Evolutionary conservation across 2,888 invertebrate genomes (phyloP).

Genomic region (Scaptomyza caliginosa): DNA sequence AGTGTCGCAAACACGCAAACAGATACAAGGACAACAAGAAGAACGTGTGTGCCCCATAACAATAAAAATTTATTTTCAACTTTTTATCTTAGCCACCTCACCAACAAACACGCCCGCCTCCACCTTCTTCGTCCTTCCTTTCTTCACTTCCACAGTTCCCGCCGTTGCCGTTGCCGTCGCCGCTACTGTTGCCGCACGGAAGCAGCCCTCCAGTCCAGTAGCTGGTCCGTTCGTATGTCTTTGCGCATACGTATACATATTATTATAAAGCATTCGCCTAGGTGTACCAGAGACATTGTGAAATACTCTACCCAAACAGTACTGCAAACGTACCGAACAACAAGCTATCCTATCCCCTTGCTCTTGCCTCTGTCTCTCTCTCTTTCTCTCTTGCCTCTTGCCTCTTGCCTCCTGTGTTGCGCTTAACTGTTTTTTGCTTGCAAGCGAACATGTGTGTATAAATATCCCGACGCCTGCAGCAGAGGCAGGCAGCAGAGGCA

Average conservation of each 20-base stretch:
- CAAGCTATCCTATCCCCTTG: neutral
- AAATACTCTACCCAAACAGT: slow-evolving; percentile 19
- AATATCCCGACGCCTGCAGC: slow-evolving; percentile 66
- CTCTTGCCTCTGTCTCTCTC: neutral
- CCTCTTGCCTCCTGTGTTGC: slow-evolving; percentile 26
- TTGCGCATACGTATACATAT: slow-evolving; percentile 68
- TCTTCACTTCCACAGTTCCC: neutral
- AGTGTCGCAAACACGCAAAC: slow-evolving; percentile 78
- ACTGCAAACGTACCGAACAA: slow-evolving; percentile 19
- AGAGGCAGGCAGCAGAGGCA: slow-evolving; percentile 3
- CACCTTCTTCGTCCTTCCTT: neutral
- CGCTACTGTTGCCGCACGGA: no score
- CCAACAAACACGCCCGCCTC: slow-evolving; percentile 4
- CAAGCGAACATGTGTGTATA: slow-evolving; percentile 66
- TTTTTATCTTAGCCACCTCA: slow-evolving; percentile 63
- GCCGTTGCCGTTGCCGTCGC: no score
- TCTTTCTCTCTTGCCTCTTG: neutral
- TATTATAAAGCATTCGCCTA: slow-evolving; percentile 78
- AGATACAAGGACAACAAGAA: slow-evolving; percentile 75
- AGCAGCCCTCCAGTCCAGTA: slow-evolving; percentile 31
- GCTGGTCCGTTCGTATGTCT: slow-evolving; percentile 60
- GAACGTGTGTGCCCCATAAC: slow-evolving; percentile 76
- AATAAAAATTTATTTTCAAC: slow-evolving; percentile 79
- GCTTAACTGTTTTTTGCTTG: slow-evolving; percentile 69
- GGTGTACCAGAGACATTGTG: slow-evolving; percentile 56